phyloP scores from a whole-genome alignment of 2,113 vertebrate genomes.

The Oryctolagus cuniculus region mOryCun1.1 NC_091453.1:115412501-115413000 shows the following conservation, averaged over 20 bases:
- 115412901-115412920: neutral
- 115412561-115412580: too few species aligned
- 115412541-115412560: too few species aligned
- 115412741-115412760: slow-evolving; percentile 34
- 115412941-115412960: neutral
- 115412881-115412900: neutral
- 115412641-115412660: neutral
- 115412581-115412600: too few species aligned
- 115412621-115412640: too few species aligned
- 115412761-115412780: neutral
- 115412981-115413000: neutral
- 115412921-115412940: slow-evolving; percentile 54
- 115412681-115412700: neutral
- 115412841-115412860: neutral
- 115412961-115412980: neutral
- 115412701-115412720: neutral
- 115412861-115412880: neutral
- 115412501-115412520: too few species aligned
- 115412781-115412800: slow-evolving; percentile 13
- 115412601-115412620: too few species aligned
- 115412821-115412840: neutral
- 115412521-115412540: too few species aligned
- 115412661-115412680: neutral
- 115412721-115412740: neutral
- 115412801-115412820: neutral